Percentiles rank a stretch among this genome's conserved stretches.
Evolutionary conservation across 2,113 vertebrate species (phyloP).

Genomic region (Microcebus murinus): DNA sequence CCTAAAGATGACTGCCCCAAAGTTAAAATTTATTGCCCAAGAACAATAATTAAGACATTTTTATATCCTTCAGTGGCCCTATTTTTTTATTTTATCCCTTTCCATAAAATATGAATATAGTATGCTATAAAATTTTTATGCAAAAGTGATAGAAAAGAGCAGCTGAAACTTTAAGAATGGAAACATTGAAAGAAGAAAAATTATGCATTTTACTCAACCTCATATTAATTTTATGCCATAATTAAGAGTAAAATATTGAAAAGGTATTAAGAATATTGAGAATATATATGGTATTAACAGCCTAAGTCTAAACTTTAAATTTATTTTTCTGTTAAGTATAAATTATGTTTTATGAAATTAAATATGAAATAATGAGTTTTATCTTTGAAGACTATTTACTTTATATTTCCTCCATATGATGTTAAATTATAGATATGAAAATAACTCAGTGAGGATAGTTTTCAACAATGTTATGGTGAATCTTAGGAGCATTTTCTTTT

Average conservation of each 20-base stretch:
- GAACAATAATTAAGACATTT: slow-evolving; percentile 1
- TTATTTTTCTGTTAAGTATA: not conserved
- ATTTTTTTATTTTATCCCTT: not conserved
- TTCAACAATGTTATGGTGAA: not conserved
- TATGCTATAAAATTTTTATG: not conserved
- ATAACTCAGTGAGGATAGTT: not conserved
- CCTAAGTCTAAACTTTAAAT: not conserved
- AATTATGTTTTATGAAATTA: not conserved
- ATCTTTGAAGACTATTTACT: not conserved
- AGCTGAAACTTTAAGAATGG: not conserved
- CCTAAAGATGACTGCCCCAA: not conserved
- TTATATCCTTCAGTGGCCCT: not conserved
- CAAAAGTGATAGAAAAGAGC: not conserved
- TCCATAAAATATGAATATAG: not conserved
- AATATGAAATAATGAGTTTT: not conserved
- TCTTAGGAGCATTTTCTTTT: not conserved
- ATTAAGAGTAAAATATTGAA: not conserved
- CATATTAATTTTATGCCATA: not conserved
- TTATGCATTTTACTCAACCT: not conserved
- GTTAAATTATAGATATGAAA: not conserved
- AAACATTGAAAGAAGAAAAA: not conserved
- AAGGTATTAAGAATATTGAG: not conserved
- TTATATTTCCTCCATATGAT: not conserved
- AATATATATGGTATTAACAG: not conserved
- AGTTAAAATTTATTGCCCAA: not conserved